These are phyloP conservation scores for Bombus pyrosoma DNA, from an alignment of 1,140 invertebrate genomes.

Conservation along the genomic window DNA sequence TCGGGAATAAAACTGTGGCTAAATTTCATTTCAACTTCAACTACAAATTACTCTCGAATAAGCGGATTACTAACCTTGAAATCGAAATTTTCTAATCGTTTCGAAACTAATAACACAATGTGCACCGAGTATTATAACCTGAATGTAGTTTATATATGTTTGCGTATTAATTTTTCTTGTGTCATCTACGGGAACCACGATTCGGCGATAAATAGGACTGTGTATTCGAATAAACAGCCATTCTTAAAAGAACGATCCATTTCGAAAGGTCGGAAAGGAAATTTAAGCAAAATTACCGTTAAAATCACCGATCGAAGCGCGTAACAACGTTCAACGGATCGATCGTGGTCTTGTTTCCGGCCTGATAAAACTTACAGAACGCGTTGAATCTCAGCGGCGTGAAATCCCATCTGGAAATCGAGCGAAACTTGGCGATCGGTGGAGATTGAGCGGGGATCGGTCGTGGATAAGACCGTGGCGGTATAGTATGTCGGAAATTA, in stretches of 20 bases:
- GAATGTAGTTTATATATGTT: too few relatives aligned
- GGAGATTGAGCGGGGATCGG: slow-evolving; percentile 72
- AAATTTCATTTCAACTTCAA: background rate
- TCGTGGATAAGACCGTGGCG: slow-evolving; percentile 73
- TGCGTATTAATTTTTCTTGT: background rate
- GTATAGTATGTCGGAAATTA: slow-evolving; percentile 80
- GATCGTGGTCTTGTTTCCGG: background rate
- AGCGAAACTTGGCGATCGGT: slow-evolving; percentile 72
- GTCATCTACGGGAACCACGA: too few relatives aligned
- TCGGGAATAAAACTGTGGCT: background rate
- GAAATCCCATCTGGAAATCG: slow-evolving; percentile 73
- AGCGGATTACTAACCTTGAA: background rate
- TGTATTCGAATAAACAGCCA: too few relatives aligned
- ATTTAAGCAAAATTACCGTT: background rate
- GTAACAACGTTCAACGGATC: too few relatives aligned
- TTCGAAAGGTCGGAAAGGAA: too few relatives aligned
- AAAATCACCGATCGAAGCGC: slow-evolving; percentile 1
- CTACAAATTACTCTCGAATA: too few relatives aligned
- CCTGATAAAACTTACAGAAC: background rate
- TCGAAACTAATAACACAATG: background rate
- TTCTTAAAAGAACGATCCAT: too few relatives aligned
- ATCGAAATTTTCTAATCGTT: background rate
- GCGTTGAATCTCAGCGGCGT: slow-evolving; percentile 5
- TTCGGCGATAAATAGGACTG: too few relatives aligned
- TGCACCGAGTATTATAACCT: too few relatives aligned